Conservation (phyloP, 2,113 vertebrate genomes). For the Centropus unirufus region DNA sequence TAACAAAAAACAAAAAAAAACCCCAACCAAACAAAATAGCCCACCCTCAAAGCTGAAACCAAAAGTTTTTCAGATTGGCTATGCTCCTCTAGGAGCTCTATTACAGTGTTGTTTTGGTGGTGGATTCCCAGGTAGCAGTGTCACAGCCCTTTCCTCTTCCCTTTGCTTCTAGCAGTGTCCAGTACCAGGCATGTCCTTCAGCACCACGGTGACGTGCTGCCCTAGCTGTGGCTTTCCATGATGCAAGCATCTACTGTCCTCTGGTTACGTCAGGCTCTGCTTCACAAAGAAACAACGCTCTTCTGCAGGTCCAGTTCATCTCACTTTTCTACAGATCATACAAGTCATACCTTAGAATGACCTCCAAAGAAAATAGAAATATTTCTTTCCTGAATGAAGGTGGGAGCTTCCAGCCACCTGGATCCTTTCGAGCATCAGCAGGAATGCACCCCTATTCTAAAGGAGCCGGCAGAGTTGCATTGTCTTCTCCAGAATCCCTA, state of each 20-base stretch:
- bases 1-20: too few relatives aligned
- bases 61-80: not conserved
- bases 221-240: not conserved
- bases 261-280: not conserved
- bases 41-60: not conserved
- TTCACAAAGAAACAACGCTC: not conserved
- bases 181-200: not conserved
- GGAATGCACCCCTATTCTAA: not conserved
- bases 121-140: not conserved
- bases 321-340: not conserved
- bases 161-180: not conserved
- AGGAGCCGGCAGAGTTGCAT: not conserved
- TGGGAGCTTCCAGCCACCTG: not conserved
- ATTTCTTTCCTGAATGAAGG: not conserved
- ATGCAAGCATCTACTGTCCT: not conserved
- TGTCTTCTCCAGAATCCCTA: not conserved
- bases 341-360: not conserved
- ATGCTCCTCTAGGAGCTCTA: not conserved
- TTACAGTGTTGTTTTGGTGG: rapidly evolving
- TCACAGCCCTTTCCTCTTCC: not conserved
- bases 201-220: not conserved
- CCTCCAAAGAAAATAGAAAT: not conserved
- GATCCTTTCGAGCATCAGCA: not conserved
- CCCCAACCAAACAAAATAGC: not conserved
- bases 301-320: not conserved